Base-by-base conservation (phyloP, 2,113 vertebrate genomes). In the Heterotilapia buettikoferi region DNA sequence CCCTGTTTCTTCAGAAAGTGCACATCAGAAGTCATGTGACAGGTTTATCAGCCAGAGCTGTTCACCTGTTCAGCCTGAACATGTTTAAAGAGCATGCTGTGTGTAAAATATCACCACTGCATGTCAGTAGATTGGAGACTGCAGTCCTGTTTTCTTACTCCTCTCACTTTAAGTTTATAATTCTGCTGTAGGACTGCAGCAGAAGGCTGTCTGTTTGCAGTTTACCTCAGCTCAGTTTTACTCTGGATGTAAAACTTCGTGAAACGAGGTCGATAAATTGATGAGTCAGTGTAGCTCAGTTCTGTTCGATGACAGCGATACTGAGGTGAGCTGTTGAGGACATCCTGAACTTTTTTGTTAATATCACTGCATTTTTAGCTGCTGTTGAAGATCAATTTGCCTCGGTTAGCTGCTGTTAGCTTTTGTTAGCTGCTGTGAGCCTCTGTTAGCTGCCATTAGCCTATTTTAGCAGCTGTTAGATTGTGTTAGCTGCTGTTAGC, bases 381-480 rank as follows among this genome's bases (percentile, higher is more conserved):
- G 59, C 59, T 7, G 59, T 63, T 63, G 3, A 63, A 19, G 29
- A 33, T 19, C 29, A 10, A 1, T 63, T 63, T 18, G 29, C 29
- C 59, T 63, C 0, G 14, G 5, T 61, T 1, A 61, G 29, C 57
- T 6, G 29, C 8, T 9, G 14, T 29, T 57, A 14, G 24, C 1
- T 2, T 26, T 5, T 26, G 21, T 26, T 26, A 56, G 6, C 53
- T 56, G 53, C n/a, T 24, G 0, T 54, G 1, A 54, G 50, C 18
- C 5, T 52, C 3, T 54, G n/a, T 24, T 24, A 6, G n/a, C 36
- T 36, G 3, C 33, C 1, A 1, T 36, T 8, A 36, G 6, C 33
- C 33, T 7, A 7, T 33, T 7, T 33, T 24, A 24, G 24, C 24
- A 24, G 24, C 24, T 24, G 5, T 3, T 21, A 12, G 52, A 0